phyloP scores from a whole-genome alignment of 23 tunicate species.

The Aplidium turbinatum region DNA sequence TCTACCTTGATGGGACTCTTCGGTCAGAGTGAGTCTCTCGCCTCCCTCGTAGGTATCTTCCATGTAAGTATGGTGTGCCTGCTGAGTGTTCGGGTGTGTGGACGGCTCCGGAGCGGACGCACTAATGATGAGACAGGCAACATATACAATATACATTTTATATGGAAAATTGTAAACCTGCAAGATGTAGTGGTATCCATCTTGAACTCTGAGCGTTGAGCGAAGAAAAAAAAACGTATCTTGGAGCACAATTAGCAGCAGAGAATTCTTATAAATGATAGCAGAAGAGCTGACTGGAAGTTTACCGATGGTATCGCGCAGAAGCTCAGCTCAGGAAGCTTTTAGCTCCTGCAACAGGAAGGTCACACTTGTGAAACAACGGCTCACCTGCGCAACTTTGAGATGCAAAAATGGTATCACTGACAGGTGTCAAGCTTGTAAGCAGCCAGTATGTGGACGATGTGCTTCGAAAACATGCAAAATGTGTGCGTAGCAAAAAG shows the following conservation, averaged over 20 bases:
- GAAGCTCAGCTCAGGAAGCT: background rate
- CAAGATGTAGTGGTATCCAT: no score
- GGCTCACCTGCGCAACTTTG: conserved; percentile 2
- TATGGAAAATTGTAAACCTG: no score
- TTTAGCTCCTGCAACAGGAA: background rate
- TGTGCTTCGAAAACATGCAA: conserved; percentile 8
- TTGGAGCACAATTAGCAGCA: background rate
- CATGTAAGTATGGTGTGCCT: no score
- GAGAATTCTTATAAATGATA: conserved; percentile 8
- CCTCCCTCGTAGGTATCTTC: no score
- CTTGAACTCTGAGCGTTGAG: no score
- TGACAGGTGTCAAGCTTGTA: conserved; percentile 2
- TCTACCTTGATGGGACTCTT: no score
- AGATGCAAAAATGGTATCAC: conserved; percentile 9
- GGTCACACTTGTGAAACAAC: background rate
- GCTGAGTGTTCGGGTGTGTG: no score
- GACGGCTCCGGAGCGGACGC: no score
- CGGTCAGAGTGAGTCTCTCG: no score
- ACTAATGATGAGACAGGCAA: no score
- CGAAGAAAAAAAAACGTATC: background rate
- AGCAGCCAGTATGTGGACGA: background rate
- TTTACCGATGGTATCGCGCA: conserved; percentile 2
- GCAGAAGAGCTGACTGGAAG: conserved; percentile 24
- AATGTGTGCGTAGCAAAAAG: conserved; percentile 9
- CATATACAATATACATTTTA: no score